Conservation (phyloP, 1,140 invertebrate genomes). For the Drosophila sproati region DNA sequence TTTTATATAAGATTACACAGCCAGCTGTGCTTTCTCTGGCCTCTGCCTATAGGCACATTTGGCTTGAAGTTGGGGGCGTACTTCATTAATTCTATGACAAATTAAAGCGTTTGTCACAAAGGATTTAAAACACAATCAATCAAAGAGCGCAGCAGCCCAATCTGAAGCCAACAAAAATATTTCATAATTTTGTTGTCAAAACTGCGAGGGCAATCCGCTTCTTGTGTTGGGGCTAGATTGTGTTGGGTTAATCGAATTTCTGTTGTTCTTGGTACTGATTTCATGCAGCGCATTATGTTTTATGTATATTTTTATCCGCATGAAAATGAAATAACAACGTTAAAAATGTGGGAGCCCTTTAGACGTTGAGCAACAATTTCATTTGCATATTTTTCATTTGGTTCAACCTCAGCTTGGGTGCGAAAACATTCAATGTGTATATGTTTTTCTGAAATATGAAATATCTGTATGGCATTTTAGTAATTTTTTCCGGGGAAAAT, state of each 20-base stretch:
- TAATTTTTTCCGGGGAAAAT: slow-evolving; percentile 46
- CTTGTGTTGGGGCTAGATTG: neutral
- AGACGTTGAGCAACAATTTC: slow-evolving; percentile 80
- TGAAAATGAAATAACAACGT: slow-evolving; percentile 76
- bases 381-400: slow-evolving; percentile 82
- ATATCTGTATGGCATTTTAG: slow-evolving; percentile 57
- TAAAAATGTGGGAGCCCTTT: slow-evolving; percentile 44
- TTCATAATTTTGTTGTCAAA: slow-evolving; percentile 66
- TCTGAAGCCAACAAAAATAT: slow-evolving; percentile 39
- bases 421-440: slow-evolving; percentile 42
- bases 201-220: slow-evolving; percentile 1
- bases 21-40: slow-evolving; percentile 22
- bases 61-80: slow-evolving; percentile 17
- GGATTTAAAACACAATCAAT: slow-evolving; percentile 75
- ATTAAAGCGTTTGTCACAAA: slow-evolving; percentile 76
- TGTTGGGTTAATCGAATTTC: slow-evolving; percentile 60
- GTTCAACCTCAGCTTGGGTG: slow-evolving; percentile 49
- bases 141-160: slow-evolving; percentile 54
- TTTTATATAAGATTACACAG: slow-evolving; percentile 16
- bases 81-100: slow-evolving; percentile 73
- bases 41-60: slow-evolving; percentile 8
- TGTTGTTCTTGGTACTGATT: slow-evolving; percentile 60
- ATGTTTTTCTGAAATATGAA: slow-evolving; percentile 38
- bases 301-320: slow-evolving; percentile 73
- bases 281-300: slow-evolving; percentile 75